Evolutionary conservation across 2,888 invertebrate species (phyloP), one percentile per base, ranked within the genome.

Genomic region (Patella ulyssiponensis): DNA sequence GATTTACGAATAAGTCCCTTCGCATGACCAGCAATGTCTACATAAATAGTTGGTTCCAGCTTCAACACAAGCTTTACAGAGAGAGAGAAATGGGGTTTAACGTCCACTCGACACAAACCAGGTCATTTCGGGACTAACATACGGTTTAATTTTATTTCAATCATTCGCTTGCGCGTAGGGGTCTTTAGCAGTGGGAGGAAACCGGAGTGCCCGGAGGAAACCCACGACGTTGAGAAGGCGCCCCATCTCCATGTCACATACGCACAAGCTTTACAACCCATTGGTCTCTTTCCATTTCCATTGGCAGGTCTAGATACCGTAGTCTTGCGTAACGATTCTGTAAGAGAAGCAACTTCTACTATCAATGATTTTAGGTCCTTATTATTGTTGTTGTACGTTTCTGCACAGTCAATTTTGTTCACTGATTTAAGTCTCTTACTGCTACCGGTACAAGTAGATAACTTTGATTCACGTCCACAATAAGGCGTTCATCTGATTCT

Each of bases 1-100:
- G 70, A 75, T 23, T 75, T 69, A 20, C 70, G 69, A 20, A 75
- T 44, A 51, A 69, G 12, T 20, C 75, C 75, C 27, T 69, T 71
- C n/a, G 44, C 44, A 64, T 15, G 64, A 20, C 64, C 64, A 64
- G n/a, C 64, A 64, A 64, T 64, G 20, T 20, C 17, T 17, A 64
- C 64, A 64, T 3, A 64, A n/a, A 20, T 2, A 20, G 20, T 20
- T 64, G 7, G n/a, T 15, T 9, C 64, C 64, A 11, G 64, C n/a
- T n/a, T 64, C 64, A 64, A 64, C 12, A 64, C 64, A 64, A 14
- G 64, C 11, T 64, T n/a, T 3, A 20, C 11, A 64, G n/a, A n/a
- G n/a, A n/a, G n/a, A n/a, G n/a, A n/a, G n/a, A n/a, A n/a, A n/a
- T n/a, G n/a, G n/a, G n/a, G n/a, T n/a, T n/a, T n/a, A n/a, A n/a